phyloP scores from a whole-genome alignment of 2,797 vertebrate species.

The Gymnodraco acuticeps region DNA sequence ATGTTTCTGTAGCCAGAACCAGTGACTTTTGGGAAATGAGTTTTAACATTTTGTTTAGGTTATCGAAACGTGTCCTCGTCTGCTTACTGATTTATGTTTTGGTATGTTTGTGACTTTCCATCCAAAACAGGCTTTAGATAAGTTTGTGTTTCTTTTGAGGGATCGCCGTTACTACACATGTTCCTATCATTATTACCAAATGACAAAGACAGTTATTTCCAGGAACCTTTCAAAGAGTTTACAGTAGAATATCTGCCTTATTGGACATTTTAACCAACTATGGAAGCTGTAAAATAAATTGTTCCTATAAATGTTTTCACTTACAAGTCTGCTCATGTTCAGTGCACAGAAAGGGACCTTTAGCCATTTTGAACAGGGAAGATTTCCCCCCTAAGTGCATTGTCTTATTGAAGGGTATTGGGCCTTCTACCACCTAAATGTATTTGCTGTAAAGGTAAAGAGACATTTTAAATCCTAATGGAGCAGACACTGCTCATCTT shows the following conservation, averaged over 20 bases:
- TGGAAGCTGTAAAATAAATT: slow-evolving; percentile 30
- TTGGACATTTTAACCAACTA: neutral
- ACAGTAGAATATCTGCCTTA: neutral
- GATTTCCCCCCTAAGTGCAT: neutral
- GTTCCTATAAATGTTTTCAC: slow-evolving; percentile 11
- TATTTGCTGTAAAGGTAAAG: neutral
- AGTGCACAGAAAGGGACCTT: slow-evolving; percentile 17
- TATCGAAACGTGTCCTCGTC: neutral
- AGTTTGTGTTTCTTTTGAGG: neutral
- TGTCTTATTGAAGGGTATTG: slow-evolving; percentile 13
- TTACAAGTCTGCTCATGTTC: neutral
- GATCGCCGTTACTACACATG: neutral
- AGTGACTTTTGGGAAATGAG: neutral
- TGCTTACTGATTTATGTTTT: neutral
- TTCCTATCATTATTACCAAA: neutral
- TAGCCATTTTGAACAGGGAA: slow-evolving; percentile 6
- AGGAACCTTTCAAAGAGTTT: neutral
- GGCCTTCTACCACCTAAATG: neutral
- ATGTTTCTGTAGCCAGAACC: neutral
- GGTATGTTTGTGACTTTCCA: neutral
- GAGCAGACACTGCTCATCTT: neutral
- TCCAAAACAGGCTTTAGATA: neutral
- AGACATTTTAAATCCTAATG: neutral
- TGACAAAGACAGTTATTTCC: neutral
- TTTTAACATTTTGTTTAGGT: neutral